Conservation (phyloP, 2,888 invertebrate genomes). For the Cantharis rustica region DNA sequence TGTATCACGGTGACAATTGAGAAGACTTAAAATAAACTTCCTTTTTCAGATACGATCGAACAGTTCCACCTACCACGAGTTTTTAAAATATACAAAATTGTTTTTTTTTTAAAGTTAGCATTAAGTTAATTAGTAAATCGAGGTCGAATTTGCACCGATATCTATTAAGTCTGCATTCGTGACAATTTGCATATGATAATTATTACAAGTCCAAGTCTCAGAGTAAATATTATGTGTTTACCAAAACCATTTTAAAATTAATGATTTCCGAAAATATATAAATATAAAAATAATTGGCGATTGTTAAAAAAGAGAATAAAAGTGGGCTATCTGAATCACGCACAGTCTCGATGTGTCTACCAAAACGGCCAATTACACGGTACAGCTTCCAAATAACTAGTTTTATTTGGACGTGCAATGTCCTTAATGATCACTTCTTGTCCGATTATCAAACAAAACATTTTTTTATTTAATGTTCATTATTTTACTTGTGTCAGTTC, state of each 20-base stretch:
- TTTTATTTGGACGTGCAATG: slow-evolving; percentile 9
- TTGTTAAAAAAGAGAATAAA: neutral
- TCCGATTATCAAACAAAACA: neutral
- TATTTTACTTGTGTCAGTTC: neutral
- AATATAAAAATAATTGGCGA: neutral
- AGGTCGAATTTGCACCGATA: neutral
- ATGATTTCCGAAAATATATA: neutral
- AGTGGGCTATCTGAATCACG: slow-evolving; percentile 11
- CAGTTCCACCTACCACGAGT: neutral
- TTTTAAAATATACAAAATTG: neutral
- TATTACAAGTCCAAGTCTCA: neutral
- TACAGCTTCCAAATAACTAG: slow-evolving; percentile 3
- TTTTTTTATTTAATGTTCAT: neutral
- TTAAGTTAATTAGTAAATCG: neutral
- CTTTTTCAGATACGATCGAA: neutral
- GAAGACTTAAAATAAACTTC: neutral
- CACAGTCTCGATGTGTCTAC: slow-evolving; percentile 6
- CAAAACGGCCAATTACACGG: slow-evolving; percentile 7
- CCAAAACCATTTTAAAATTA: neutral
- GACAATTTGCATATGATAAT: neutral
- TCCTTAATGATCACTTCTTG: slow-evolving; percentile 2
- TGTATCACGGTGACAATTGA: neutral
- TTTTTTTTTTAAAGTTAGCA: neutral
- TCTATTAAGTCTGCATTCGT: neutral
- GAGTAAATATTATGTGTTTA: neutral